These are phyloP conservation scores for Ahaetulla prasina DNA, from an alignment of 2,113 vertebrate genomes.

Conservation along the genomic window DNA sequence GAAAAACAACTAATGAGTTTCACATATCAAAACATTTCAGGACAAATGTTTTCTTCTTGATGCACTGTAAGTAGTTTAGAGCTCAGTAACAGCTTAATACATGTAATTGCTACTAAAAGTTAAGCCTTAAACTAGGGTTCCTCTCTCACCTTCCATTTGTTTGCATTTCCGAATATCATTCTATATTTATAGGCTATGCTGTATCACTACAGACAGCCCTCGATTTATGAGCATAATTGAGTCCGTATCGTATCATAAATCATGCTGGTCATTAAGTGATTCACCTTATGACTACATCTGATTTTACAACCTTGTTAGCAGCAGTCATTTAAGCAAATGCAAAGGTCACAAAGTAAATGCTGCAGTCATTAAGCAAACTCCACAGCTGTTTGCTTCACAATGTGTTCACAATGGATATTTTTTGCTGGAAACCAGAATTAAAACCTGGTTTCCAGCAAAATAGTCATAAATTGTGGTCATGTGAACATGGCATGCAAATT, in stretches of 20 bases:
- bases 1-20: background rate
- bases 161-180: background rate
- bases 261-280: background rate
- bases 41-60: background rate
- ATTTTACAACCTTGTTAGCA: background rate
- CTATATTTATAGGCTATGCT: background rate
- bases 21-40: background rate
- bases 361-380: background rate
- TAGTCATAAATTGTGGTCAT: background rate
- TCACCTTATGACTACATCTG: background rate
- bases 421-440: background rate
- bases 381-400: background rate
- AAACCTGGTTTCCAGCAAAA: background rate
- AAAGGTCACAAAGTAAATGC: background rate
- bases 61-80: background rate
- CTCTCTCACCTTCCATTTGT: background rate
- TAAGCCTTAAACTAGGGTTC: background rate
- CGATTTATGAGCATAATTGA: background rate
- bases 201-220: background rate
- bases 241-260: background rate
- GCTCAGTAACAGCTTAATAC: slow-evolving; percentile 12
- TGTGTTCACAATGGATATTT: background rate
- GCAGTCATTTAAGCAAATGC: background rate
- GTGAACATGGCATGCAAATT: background rate
- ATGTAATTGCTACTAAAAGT: slow-evolving; percentile 36